These are phyloP conservation scores for Myrmophylax atrothorax DNA, from an alignment of 2,113 vertebrate species.

Conservation along the genomic window DNA sequence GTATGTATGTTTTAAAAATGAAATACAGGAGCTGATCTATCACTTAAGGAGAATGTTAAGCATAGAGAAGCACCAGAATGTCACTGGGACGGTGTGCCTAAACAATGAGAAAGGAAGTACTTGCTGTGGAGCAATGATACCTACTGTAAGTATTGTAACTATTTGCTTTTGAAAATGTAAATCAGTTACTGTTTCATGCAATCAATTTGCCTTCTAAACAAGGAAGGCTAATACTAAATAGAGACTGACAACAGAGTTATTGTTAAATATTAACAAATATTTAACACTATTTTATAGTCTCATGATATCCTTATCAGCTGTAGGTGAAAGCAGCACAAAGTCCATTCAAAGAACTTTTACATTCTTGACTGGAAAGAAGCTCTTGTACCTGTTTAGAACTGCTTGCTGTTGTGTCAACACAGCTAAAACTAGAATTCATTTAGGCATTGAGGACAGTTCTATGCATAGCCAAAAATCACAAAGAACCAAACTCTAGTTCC, in stretches of 20 bases:
- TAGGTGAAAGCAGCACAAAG: not conserved
- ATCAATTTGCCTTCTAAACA: not conserved
- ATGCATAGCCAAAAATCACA: not conserved
- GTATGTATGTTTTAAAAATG: not conserved
- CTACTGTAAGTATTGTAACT: not conserved
- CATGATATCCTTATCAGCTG: not conserved
- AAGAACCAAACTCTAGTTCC: not conserved
- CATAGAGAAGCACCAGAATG: not conserved
- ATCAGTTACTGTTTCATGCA: not conserved
- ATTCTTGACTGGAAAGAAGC: not conserved
- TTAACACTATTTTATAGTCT: not conserved
- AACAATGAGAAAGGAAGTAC: not conserved
- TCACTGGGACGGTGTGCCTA: not conserved
- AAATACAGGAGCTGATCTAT: not conserved
- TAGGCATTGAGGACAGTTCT: not conserved
- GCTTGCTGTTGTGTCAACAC: not conserved
- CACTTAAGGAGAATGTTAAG: not conserved
- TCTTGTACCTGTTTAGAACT: no score
- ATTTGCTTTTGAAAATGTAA: not conserved
- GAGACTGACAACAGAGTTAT: not conserved
- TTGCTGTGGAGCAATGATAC: not conserved
- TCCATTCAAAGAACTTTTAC: not conserved
- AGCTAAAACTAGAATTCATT: not conserved
- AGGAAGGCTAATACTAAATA: not conserved
- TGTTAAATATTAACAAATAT: conserved; percentile 37